Conservation (phyloP, 2,113 vertebrate genomes). For the Perca fluviatilis region DNA sequence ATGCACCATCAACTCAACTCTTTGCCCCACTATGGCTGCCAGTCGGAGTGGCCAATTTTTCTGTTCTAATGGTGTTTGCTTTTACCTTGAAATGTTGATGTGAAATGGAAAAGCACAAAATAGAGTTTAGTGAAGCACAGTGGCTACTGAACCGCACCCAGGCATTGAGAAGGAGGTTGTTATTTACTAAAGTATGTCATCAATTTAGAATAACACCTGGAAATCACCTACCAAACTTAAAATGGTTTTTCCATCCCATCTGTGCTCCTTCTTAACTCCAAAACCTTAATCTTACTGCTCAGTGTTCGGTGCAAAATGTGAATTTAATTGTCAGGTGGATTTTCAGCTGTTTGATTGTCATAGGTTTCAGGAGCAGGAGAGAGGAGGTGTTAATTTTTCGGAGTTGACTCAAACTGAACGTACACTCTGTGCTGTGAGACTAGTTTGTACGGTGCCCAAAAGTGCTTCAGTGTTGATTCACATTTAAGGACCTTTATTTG, state of each 20-base stretch:
- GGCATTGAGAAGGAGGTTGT: not conserved
- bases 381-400: not conserved
- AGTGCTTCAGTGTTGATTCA: conserved; percentile 9
- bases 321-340: conserved; percentile 8
- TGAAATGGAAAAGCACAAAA: conserved; percentile 21
- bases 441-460: not conserved
- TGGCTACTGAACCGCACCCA: not conserved
- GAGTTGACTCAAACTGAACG: conserved; percentile 35
- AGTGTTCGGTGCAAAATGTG: conserved; percentile 7
- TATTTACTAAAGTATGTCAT: not conserved
- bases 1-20: too few relatives aligned
- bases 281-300: conserved; percentile 43
- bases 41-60: not conserved
- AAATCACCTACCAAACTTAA: not conserved
- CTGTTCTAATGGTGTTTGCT: not conserved
- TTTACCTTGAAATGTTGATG: not conserved
- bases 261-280: not conserved
- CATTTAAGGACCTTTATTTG: conserved; percentile 3
- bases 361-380: not conserved
- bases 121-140: conserved; percentile 4
- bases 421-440: conserved; percentile 33
- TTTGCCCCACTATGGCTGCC: too few relatives aligned
- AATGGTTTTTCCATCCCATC: not conserved
- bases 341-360: not conserved
- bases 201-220: not conserved